These are phyloP conservation scores for Mycetomoellerius zeteki DNA, from an alignment of 1,140 invertebrate genomes.

Conservation along the genomic window DNA sequence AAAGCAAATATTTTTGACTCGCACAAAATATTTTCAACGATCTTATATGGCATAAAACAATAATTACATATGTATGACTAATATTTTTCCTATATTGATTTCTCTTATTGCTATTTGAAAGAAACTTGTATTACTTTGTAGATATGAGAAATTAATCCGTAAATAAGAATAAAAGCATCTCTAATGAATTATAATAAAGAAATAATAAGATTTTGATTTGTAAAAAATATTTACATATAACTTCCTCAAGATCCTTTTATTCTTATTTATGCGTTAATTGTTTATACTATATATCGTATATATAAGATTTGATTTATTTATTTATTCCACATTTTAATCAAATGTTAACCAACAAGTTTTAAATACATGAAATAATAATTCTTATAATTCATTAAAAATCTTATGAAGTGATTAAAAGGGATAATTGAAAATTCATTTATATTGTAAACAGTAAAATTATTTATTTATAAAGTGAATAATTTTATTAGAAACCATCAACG, in stretches of 20 bases:
- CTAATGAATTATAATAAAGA: background rate
- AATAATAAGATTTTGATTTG: background rate
- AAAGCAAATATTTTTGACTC: constrained; percentile 16
- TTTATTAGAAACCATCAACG: background rate
- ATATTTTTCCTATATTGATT: background rate
- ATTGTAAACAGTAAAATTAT: background rate
- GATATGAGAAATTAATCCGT: background rate
- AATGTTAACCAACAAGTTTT: background rate
- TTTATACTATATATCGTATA: background rate
- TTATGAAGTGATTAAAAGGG: background rate
- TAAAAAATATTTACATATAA: too few species aligned
- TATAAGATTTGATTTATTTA: background rate
- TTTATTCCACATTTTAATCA: too few species aligned
- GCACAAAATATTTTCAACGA: background rate
- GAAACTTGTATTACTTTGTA: too few species aligned
- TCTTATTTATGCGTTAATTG: background rate
- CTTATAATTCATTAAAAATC: background rate
- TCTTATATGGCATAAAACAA: too few species aligned
- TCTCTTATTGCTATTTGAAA: too few species aligned
- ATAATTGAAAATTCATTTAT: too few species aligned
- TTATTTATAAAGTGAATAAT: background rate
- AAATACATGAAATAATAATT: background rate
- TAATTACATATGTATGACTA: too few species aligned
- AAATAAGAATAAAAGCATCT: background rate
- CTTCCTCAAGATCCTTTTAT: background rate